These are phyloP conservation scores for Agraylea sexmaculata DNA, from an alignment of 1,140 invertebrate genomes.

Conservation along the genomic window DNA sequence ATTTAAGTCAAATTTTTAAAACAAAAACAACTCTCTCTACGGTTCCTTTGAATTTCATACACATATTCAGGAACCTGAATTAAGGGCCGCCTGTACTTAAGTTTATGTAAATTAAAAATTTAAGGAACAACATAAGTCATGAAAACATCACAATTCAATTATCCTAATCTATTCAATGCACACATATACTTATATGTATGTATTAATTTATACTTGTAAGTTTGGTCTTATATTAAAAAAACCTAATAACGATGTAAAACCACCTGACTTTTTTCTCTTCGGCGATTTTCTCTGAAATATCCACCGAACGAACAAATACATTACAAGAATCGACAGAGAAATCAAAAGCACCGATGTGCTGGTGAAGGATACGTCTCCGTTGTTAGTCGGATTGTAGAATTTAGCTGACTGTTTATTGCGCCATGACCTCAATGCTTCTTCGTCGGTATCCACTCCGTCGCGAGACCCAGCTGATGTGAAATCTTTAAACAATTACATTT, in stretches of 20 bases:
- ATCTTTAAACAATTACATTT: conserved; percentile 4
- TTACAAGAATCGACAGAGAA: conserved; percentile 9
- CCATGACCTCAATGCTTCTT: conserved; percentile 18
- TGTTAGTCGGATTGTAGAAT: conserved; percentile 7
- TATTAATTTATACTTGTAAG: not conserved
- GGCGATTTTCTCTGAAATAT: conserved; percentile 4
- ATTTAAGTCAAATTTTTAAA: not conserved
- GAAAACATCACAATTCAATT: not conserved
- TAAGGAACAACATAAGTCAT: not conserved
- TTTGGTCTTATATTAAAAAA: conserved; percentile 3
- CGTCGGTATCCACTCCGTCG: conserved; percentile 13
- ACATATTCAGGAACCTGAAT: too few species aligned
- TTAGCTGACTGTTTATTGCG: conserved; percentile 17
- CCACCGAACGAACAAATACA: conserved; percentile 11
- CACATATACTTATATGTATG: not conserved
- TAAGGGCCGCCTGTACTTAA: not conserved
- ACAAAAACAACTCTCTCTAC: too few species aligned
- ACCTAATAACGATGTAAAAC: conserved; percentile 6
- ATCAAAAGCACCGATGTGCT: conserved; percentile 14
- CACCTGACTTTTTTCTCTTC: conserved; percentile 11
- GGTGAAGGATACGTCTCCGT: conserved; percentile 12
- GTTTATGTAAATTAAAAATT: not conserved
- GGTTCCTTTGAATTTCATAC: too few species aligned
- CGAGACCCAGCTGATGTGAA: conserved; percentile 7
- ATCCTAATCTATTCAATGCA: not conserved